Base-by-base conservation (phyloP, 2,113 vertebrate species). In the Heterotilapia buettikoferi region DNA sequence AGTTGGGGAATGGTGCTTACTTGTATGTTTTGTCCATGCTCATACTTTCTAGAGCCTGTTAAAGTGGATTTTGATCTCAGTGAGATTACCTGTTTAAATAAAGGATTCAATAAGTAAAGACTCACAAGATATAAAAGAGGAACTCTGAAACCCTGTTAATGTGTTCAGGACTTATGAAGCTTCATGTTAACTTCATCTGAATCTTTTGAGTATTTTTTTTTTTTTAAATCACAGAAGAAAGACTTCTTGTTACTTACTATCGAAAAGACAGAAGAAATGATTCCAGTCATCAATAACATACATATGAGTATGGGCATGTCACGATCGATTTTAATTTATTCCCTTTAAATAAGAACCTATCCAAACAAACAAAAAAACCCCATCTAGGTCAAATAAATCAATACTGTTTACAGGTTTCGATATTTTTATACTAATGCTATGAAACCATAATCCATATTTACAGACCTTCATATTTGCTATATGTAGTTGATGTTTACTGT, bases 401-500 rank as follows among this genome's bases (percentile, higher is more conserved):
- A 29, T 31, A 38, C 5, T 7, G 12, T 26, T 66, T 3, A 79
- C 63, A 66, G 12, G 33, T 78, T 82, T 45, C 2, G n/a, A 29
- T 33, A 59, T n/a, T 45, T 36, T 31, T 12, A 43, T 19, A 45
- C n/a, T 43, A 24, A 71, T 9, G 38, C 21, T 5, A 71, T 71
- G 56, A 50, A 63, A 59, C 61, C 66, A 57, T 84, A 10, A 84
- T 85, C 24, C 81, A 61, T 57, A 57, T 79, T 84, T 57, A 50
- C 13, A 76, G 19, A 50, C 79, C n/a, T 83, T 59, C 43, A 73
- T 40, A 76, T 86, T 90, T 89, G 59, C 53, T n/a, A 5, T 83
- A 56, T 86, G 81, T 80, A 85, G 78, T 52, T 83, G 45, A 33
- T 68, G 57, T 86, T 88, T 24, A 63, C 87, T 57, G 86, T 63